Conservation (phyloP, 2,797 vertebrate genomes). For the Salarias fasciatus region DNA sequence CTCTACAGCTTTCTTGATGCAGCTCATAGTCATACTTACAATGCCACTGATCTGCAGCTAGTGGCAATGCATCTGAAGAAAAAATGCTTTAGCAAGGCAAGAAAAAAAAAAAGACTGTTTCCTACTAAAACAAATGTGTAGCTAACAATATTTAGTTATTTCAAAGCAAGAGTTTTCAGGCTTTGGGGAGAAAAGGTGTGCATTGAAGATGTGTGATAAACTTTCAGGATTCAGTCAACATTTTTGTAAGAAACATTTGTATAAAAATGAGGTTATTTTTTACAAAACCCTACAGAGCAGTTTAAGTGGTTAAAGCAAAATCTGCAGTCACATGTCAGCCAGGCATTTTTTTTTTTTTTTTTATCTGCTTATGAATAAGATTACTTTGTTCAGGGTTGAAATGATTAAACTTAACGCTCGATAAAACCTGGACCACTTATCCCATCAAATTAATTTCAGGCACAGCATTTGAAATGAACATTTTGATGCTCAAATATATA, state of each 20-base stretch:
- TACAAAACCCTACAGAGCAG: too few species aligned
- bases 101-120: not conserved
- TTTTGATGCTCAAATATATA: constrained; percentile 21
- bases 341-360: not conserved
- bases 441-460: constrained; percentile 16
- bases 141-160: too few species aligned
- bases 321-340: not conserved
- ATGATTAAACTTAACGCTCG: constrained; percentile 5
- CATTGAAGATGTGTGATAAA: not conserved
- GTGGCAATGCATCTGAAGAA: not conserved
- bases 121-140: too few species aligned
- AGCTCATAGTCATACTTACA: not conserved
- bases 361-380: not conserved
- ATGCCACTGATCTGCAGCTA: not conserved
- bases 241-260: too few species aligned
- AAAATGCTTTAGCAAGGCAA: not conserved
- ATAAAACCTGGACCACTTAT: not conserved
- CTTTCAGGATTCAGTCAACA: not conserved
- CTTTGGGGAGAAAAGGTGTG: not conserved
- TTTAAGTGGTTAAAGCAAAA: too few species aligned
- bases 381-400: not conserved
- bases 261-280: too few species aligned
- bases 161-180: too few species aligned
- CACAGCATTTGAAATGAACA: constrained; percentile 13
- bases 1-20: not conserved